Base-by-base conservation (phyloP, 2,797 vertebrate species). In the Sebastes taczanowskii region DNA sequence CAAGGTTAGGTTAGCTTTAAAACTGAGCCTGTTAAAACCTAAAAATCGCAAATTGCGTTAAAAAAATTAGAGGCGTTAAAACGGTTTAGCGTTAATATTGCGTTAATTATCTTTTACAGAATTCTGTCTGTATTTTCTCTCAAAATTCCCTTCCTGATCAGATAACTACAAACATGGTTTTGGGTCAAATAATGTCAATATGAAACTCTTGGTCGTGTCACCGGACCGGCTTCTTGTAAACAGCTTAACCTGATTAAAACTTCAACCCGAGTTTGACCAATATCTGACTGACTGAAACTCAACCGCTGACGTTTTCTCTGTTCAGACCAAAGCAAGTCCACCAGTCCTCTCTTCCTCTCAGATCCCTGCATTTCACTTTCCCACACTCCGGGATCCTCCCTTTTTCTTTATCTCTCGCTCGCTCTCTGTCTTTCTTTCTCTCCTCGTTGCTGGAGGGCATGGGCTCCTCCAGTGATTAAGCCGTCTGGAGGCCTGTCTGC, bases 401-500 rank as follows among this genome's bases (percentile, higher is more conserved):
- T 81, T 53, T 53, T 67, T 72, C 73, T 83, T 80, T 85, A 78
- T 89, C 86, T 85, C 67, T 68, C 14, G 3, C 74, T 38, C 75
- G 7, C 63, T 49, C 64, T 49, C 64, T 14, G 13, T 80, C 77
- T 59, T 83, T 90, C 86, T 87, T 69, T 88, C 80, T 80, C 81
- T 85, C 80, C 84, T 82, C 76, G 67, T 91, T 81, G 91, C 92
- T 91, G 85, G 85, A 91, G 89, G 92, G 76, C 85, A 88, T 38
- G 53, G 85, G 75, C 88, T 91, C 90, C 89, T 91, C 86, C 81
- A 80, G 84, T 81, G 92, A 94, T 92, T 89, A 91, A 91, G 91
- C 91, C 79, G 88, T 93, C 94, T 92, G 86, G 75, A 85, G 89
- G 83, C 86, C 85, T 90, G 90, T 92, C 89, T 91, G 81, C 85